Evolutionary conservation across 2,888 invertebrate species (phyloP).

Genomic region (Neoscelio sp.): DNA sequence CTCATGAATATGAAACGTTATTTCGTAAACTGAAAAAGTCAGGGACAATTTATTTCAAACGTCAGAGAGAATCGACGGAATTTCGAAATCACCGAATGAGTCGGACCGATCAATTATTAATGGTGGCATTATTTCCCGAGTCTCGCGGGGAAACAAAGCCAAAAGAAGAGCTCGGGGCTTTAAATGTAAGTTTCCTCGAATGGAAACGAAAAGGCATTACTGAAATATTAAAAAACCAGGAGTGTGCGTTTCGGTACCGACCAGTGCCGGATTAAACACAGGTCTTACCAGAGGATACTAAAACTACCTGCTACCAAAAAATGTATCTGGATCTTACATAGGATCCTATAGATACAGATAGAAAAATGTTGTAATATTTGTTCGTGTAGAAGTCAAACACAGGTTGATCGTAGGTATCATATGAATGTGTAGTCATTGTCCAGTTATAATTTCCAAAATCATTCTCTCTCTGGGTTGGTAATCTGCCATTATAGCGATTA

Average conservation of each 20-base stretch:
- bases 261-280: no score
- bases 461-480: no score
- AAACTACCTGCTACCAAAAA: no score
- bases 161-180: neutral
- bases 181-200: neutral
- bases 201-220: neutral
- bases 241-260: conserved; percentile 10
- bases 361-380: no score
- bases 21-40: conserved; percentile 20
- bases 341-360: no score
- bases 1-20: conserved; percentile 25
- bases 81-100: conserved; percentile 5
- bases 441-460: no score
- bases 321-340: no score
- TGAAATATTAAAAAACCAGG: conserved; percentile 1
- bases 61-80: conserved; percentile 13
- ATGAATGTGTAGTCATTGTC: no score
- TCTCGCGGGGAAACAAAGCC: conserved; percentile 12
- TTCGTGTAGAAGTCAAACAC: no score
- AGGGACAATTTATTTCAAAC: conserved; percentile 8
- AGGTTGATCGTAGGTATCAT: no score
- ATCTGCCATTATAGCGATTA: no score
- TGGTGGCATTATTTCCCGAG: conserved; percentile 12
- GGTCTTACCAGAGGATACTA: no score
- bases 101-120: conserved; percentile 31